Base-by-base conservation (phyloP, 1,140 invertebrate species). In the Drosophila ohnishii region DNA sequence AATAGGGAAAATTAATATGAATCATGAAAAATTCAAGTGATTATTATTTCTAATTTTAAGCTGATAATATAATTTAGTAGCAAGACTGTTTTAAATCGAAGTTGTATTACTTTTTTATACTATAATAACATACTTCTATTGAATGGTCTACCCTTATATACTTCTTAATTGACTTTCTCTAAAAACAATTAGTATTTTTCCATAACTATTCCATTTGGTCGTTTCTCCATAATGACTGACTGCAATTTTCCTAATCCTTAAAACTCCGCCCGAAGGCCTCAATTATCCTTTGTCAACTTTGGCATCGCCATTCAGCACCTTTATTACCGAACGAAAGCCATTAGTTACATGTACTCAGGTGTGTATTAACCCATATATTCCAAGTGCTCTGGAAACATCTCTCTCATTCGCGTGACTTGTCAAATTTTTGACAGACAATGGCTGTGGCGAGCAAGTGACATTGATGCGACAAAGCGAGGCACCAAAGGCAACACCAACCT, bases 341-440 rank as follows among this genome's bases (percentile, higher is more conserved):
- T 71, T 71, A 71, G 28, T 5, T 42, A 9, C 25, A 19, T 19
- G 25, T 16, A 34, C 22, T 34, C 47, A 34, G 32, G 51, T 59
- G 16, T 16, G 22, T 42, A 65, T 58, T 75, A 75, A 75, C 72
- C 72, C 48, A 75, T 74, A 75, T 53, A 22, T 53, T 28, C 28
- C 11, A 40, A 67, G 65, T 34, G 35, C 35, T 50, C 35, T 71
- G 51, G 6, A 30, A 53, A 19, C 72, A 64, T 75, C 50, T 64
- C 32, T 16, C 19, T 22, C 39, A 65, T 44, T 75, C 51, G 71
- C 72, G 71, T 75, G 72, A 75, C 71, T 50, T 75, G 60, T 75
- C 74, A 67, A 69, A 60, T 51, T 76, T 65, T 53, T 75, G 74
- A 76, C 63, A 76, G 37, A 76, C 62, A 76, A 76, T 76, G 44